Conservation (phyloP, 2,797 vertebrate genomes). For the Diglossa cyanea region DNA sequence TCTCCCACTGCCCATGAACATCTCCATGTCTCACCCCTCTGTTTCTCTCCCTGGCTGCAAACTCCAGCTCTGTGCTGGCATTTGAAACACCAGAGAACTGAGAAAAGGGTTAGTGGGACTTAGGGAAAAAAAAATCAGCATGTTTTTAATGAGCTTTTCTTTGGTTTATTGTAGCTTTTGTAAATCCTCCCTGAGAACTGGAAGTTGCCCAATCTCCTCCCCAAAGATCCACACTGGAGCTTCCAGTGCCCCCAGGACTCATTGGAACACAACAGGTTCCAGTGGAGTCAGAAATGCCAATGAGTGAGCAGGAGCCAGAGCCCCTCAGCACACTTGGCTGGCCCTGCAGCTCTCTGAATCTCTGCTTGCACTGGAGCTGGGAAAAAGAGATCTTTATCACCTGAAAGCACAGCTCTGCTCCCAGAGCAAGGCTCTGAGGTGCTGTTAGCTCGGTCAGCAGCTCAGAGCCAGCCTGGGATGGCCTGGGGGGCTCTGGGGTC, state of each 20-base stretch:
- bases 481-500: background rate
- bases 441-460: background rate
- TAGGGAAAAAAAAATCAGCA: background rate
- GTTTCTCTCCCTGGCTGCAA: background rate
- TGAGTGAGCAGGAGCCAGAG: background rate
- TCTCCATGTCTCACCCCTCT: background rate
- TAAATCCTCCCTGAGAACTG: slow-evolving; percentile 51
- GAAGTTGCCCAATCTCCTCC: slow-evolving; percentile 55
- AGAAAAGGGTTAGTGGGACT: background rate
- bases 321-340: slow-evolving; percentile 60
- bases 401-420: slow-evolving; percentile 4
- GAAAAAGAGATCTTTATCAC: slow-evolving; percentile 61
- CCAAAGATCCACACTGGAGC: background rate
- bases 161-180: slow-evolving; percentile 64
- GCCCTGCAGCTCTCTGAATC: slow-evolving; percentile 26
- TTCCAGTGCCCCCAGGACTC: slow-evolving; percentile 44
- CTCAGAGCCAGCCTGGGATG: background rate
- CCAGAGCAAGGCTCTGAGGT: slow-evolving; percentile 10
- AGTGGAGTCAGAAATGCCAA: slow-evolving; percentile 4
- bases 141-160: slow-evolving; percentile 66
- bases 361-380: slow-evolving; percentile 59
- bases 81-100: slow-evolving; percentile 22
- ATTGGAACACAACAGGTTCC: slow-evolving; percentile 33
- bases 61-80: slow-evolving; percentile 14
- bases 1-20: accelerated